Evolutionary conservation across 2,888 invertebrate genomes (phyloP), one percentile per base, ranked within the genome.

Genomic region (Noctuana brunneofusca): DNA sequence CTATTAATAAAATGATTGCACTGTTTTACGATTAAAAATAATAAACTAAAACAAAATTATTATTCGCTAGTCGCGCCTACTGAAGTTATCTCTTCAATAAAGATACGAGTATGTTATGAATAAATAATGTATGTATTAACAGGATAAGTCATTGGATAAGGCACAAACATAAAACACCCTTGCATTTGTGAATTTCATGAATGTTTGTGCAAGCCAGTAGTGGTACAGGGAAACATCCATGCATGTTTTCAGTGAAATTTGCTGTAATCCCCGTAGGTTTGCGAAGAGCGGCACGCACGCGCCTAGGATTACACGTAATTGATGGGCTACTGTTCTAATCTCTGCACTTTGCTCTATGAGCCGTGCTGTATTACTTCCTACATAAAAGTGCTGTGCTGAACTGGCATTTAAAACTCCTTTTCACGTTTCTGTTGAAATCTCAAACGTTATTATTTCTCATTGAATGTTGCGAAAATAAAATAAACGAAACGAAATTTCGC

Each of bases 261-360:
- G 84, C 80, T 86, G 86, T 87, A 87, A 87, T 89, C 86, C 84
- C 80, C 72, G 79, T 85, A 83, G 85, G 84, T 87, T 87, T 79
- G 80, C 78, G 79, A 77, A 74, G 79, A 78, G 78, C 81, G 72
- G 76, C 67, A 78, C 86, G 86, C 89, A 89, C 90, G 89, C 85
- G 88, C 73, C 76, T 72, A 76, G 90, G 89, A 86, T 90, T 89
- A 89, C 78, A 69, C 73, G 83, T 89, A 89, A 89, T 89, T 89
- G 88, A 89, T 89, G 89, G 86, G 80, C 77, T 75, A 81, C 74
- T 76, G 78, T 81, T 82, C 87, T 90, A 89, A 90, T 89, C 89
- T 88, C 83, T 84, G 85, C 88, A 86, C 87, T 88, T 84, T 84
- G 83, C 81, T 82, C 75, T 70, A 66, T 68, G 71, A 72, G 69